Conservation (phyloP, 2,888 invertebrate species). For the Trypoxylon attenuatum region DNA sequence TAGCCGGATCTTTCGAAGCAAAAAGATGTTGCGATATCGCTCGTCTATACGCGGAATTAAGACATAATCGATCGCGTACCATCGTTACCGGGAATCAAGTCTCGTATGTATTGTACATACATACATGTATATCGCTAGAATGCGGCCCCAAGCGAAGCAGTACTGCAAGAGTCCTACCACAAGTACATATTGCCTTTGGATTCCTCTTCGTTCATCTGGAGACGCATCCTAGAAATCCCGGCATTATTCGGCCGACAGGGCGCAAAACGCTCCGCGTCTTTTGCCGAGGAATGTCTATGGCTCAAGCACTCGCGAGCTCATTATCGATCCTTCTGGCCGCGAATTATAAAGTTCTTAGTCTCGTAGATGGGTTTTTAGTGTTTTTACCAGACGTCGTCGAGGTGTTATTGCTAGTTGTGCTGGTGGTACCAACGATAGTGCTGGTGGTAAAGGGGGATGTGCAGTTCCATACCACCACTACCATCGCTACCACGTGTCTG, state of each 20-base stretch:
- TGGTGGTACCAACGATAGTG: neutral
- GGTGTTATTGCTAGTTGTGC: conserved; percentile 36
- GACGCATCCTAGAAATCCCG: conserved; percentile 16
- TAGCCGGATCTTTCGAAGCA: too few species aligned
- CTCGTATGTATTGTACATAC: too few species aligned
- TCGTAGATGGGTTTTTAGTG: conserved; percentile 15
- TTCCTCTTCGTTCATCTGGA: neutral
- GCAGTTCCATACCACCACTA: too few species aligned
- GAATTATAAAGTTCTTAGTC: conserved; percentile 36
- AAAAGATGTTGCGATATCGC: neutral
- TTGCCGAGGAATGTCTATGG: conserved; percentile 25
- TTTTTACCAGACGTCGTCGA: conserved; percentile 4
- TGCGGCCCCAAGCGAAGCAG: neutral
- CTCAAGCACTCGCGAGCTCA: conserved; percentile 16
- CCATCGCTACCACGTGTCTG: too few species aligned
- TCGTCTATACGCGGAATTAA: neutral
- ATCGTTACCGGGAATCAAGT: neutral
- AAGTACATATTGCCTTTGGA: conserved; percentile 15
- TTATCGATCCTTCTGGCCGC: conserved; percentile 23
- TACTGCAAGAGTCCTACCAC: conserved; percentile 10
- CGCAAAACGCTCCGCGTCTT: conserved; percentile 32
- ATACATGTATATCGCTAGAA: neutral
- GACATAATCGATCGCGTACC: too few species aligned
- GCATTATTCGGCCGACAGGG: conserved; percentile 22
- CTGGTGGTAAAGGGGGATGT: neutral